phyloP scores from a whole-genome alignment of 2,113 vertebrate species.

The Tichodroma muraria region DNA sequence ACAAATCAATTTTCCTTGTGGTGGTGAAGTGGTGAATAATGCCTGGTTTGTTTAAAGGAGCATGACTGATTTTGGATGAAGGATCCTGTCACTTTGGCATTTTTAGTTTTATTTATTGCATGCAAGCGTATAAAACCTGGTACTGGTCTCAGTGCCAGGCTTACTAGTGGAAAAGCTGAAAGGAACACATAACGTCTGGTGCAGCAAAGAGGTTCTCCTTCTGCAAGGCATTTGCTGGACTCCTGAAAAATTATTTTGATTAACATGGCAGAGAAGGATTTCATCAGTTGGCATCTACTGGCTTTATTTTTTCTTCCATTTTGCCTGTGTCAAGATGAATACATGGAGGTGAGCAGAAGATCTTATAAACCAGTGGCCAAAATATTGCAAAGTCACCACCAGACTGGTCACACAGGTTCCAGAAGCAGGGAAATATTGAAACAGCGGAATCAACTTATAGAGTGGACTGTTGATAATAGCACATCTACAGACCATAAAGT shows the following conservation, averaged over 20 bases:
- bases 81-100: conserved; percentile 67
- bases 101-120: conserved; percentile 73
- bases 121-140: conserved; percentile 70
- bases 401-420: conserved; percentile 73
- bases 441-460: conserved; percentile 73
- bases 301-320: conserved; percentile 75
- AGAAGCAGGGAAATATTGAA: conserved; percentile 77
- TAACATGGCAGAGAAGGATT: conserved; percentile 70
- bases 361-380: conserved; percentile 76
- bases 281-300: conserved; percentile 73
- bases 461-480: conserved; percentile 74
- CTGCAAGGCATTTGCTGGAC: conserved; percentile 42
- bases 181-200: conserved; percentile 39
- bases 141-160: conserved; percentile 53
- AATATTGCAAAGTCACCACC: conserved; percentile 81
- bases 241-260: conserved; percentile 37
- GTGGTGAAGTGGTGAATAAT: conserved; percentile 74
- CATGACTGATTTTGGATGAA: conserved; percentile 68
- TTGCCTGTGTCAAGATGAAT: conserved; percentile 82
- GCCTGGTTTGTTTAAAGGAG: conserved; percentile 66
- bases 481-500: conserved; percentile 75
- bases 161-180: conserved; percentile 54
- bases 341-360: conserved; percentile 85
- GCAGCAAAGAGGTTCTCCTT: conserved; percentile 28
- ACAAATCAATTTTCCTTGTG: conserved; percentile 67